Conservation (phyloP, 2,113 vertebrate species). For the Puma concolor region DNA sequence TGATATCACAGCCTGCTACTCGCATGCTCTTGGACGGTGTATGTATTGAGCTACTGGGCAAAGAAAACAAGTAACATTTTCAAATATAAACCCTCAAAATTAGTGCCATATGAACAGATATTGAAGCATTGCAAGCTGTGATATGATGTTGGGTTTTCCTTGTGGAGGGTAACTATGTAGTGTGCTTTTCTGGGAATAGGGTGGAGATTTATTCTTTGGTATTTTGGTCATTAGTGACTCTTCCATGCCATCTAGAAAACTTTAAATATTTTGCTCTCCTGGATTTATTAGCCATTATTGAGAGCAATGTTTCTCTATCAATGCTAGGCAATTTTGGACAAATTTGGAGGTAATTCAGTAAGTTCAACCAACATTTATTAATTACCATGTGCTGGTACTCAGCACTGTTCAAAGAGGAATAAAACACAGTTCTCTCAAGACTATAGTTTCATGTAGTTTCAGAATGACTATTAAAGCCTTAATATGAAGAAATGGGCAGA, state of each 20-base stretch:
- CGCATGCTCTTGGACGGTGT: background rate
- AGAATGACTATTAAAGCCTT: background rate
- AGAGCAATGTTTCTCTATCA: background rate
- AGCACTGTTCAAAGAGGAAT: background rate
- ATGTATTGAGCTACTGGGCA: background rate
- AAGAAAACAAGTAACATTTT: background rate
- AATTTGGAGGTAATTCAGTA: background rate
- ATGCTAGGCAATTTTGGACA: background rate
- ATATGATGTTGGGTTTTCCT: fast-evolving
- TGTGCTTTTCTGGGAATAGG: background rate
- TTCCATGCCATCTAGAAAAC: background rate
- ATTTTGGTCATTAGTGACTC: background rate
- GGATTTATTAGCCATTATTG: background rate
- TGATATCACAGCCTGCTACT: background rate
- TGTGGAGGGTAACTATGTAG: background rate
- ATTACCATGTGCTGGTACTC: background rate
- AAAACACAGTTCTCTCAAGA: background rate
- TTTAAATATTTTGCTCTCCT: background rate
- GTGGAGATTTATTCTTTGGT: background rate
- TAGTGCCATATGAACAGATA: background rate
- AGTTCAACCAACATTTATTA: background rate
- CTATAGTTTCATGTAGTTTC: background rate
- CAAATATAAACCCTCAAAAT: background rate
- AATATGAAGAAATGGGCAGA: too few species aligned
- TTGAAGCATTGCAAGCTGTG: background rate